Evolutionary conservation across 2,888 invertebrate species (phyloP), one percentile per base, ranked within the genome.

Genomic region (Onchidella celtica): DNA sequence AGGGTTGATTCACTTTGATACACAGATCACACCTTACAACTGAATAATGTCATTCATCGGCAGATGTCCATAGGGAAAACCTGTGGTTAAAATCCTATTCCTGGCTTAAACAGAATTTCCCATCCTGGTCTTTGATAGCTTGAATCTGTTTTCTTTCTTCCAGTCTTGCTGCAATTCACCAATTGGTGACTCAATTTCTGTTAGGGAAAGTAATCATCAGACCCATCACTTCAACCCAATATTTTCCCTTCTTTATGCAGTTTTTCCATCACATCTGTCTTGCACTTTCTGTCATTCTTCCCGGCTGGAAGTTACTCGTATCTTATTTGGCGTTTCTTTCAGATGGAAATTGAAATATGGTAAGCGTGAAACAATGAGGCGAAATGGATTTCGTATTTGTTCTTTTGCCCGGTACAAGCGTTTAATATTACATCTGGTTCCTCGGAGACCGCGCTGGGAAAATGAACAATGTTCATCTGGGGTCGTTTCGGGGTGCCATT

Each of bases 351-450:
- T 14, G 68, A 14, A 68, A 59, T 68, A 68, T 69, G 77, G 68
- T 36, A 59, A 77, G 68, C 57, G 77, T 17, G n/a, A 68, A 77
- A 68, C 68, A 36, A 77, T 55, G 36, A 32, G 36, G 24, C 24
- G 17, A 36, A 55, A 77, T 69, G 77, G 68, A 14, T 77, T 77
- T 77, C 27, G 24, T 59, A 77, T 77, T 47, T 65, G 55, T 66
- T 55, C 57, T 32, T 38, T n/a, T 77, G 55, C 27, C 57, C 27
- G 57, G 77, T 69, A 76, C 77, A 69, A 34, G 68, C 59, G 34
- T 68, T 77, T 77, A 77, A 77, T 77, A 68, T 77, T 68, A 55
- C 66, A 69, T 77, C 36, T 36, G 34, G 59, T 55, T 24, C 77
- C 69, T 24, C 34, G 9, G 77, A 9, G 66, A 47, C 3, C 3